Conservation (phyloP, 35 echinoderm and acorn worm species). For the Strongylocentrotus purpuratus region DNA sequence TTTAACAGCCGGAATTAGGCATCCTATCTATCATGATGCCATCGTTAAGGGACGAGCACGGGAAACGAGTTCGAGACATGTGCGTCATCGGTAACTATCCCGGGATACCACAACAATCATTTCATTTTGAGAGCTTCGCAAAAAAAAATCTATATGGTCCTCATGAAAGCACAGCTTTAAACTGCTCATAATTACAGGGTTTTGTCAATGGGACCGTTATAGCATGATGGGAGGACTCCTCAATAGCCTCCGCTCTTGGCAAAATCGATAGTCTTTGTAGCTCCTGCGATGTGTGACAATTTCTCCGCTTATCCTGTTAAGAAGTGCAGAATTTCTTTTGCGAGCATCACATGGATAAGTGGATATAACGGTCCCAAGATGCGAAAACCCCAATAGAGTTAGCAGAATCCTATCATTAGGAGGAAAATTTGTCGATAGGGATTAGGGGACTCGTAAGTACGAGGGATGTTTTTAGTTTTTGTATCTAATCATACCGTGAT, state of each 20-base stretch:
- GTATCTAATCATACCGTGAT: constrained; percentile 24
- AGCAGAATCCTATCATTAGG: neutral
- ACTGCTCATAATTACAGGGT: neutral
- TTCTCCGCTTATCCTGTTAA: constrained; percentile 37
- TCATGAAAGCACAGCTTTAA: constrained; percentile 7
- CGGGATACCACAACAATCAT: constrained; percentile 28
- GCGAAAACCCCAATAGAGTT: neutral
- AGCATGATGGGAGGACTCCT: constrained; percentile 10
- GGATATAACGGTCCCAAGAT: constrained; percentile 28
- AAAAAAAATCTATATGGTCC: constrained; percentile 22
- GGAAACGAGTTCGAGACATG: constrained; percentile 14
- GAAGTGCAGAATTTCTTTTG: neutral
- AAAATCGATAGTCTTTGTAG: constrained; percentile 30
- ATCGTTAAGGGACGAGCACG: neutral
- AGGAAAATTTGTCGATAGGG: constrained; percentile 27
- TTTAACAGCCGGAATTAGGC: neutral
- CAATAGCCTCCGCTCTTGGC: neutral
- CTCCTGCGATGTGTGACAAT: constrained; percentile 37
- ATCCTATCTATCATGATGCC: neutral
- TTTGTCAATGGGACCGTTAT: constrained; percentile 33
- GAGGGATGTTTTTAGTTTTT: constrained; percentile 8
- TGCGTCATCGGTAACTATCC: neutral
- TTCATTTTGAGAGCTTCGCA: neutral
- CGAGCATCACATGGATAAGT: neutral
- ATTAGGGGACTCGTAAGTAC: neutral